phyloP scores from a whole-genome alignment of 2,113 vertebrate species.

The Zosterops borbonicus region DNA sequence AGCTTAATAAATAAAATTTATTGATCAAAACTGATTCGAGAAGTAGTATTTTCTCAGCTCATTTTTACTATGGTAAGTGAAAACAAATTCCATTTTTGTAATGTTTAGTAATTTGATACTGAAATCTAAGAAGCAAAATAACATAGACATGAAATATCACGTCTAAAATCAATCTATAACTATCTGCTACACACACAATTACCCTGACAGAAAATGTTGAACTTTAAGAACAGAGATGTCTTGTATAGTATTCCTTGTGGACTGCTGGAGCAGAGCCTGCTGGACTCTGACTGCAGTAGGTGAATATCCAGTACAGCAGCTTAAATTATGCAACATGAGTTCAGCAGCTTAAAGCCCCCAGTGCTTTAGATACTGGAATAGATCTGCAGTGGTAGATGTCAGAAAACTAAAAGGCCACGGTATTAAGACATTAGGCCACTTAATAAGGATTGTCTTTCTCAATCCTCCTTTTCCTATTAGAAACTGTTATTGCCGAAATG shows the following conservation, averaged over 20 bases:
- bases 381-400: neutral
- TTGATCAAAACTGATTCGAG: neutral
- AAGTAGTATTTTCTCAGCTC: neutral
- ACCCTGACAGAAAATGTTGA: neutral
- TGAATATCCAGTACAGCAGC: neutral
- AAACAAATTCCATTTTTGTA: neutral
- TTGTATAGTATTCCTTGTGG: neutral
- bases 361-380: neutral
- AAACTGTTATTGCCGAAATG: neutral
- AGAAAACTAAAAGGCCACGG: neutral
- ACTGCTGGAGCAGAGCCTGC: too few relatives aligned
- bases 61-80: neutral
- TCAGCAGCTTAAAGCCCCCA: neutral
- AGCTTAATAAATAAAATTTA: neutral
- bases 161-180: neutral
- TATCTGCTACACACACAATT: neutral
- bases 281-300: neutral
- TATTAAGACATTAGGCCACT: neutral
- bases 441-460: neutral
- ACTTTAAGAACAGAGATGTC: neutral
- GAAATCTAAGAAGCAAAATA: neutral
- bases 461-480: neutral
- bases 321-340: neutral
- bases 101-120: neutral
- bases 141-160: neutral